Evolutionary conservation across 1,140 invertebrate species (phyloP), one percentile per base, ranked within the genome.

Genomic region (Ceratosolen fusciceps): DNA sequence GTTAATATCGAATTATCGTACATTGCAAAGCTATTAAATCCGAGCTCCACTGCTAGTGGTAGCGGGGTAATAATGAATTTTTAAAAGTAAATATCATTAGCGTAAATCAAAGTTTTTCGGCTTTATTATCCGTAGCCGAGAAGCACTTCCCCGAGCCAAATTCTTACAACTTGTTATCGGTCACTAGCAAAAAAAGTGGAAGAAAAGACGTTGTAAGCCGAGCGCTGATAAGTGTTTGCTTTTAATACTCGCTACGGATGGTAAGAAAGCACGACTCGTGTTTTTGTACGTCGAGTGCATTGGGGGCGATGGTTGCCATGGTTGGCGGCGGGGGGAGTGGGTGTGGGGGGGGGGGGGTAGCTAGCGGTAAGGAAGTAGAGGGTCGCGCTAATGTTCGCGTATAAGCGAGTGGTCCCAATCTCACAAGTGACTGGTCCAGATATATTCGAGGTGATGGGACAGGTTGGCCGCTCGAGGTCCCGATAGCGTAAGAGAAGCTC

Each of bases 401-500:
- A 21, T 47, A 60, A 60, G 31, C 56, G 56, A 26, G 9, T 34
- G 7, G n/a, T n/a, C n/a, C n/a, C n/a, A 9, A 43, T 49, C 29
- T 37, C 19, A 52, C 21, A 16, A 7, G 1, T 7, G 2, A 39
- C 43, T 43, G 29, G 19, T 54, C 24, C n/a, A n/a, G n/a, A 58
- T 16, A 75, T 26, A 19, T 26, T 37, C 9, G 24, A 65, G 60
- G 52, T 52, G 74, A 75, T 43, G 43, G 31, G 47, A 12, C 14
- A 68, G 74, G 37, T 56, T 24, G 39, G 62, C 26, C 73, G 43
- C 26, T 10, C 10, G 4, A 19, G 34, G n/a, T 37, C 10, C 24
- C 14, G 56, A 39, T 60, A 43, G 19, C 39, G 58, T 67, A 67
- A 67, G 43, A n/a, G n/a, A n/a, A n/a, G n/a, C n/a, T n/a, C n/a